phyloP scores from a whole-genome alignment of 2,888 invertebrate genomes.

The Spodoptera exigua region DNA sequence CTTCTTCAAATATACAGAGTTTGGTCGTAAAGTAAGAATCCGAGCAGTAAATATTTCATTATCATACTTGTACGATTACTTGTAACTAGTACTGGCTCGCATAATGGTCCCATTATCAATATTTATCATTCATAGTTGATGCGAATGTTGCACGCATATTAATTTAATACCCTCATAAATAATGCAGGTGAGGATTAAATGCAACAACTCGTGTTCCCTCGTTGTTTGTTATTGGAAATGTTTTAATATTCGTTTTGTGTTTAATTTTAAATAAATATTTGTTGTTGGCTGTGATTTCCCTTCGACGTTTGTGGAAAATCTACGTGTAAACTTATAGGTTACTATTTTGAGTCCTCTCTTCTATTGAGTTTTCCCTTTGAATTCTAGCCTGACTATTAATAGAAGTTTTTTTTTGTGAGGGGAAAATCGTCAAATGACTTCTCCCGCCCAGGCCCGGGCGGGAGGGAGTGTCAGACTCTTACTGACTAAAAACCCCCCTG shows the following conservation, averaged over 20 bases:
- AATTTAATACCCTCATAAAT: constrained; percentile 52
- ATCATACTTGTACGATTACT: constrained; percentile 34
- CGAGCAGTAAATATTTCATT: constrained; percentile 22
- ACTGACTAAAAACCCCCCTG: too few species aligned
- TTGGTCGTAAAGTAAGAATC: background rate
- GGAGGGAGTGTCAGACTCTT: too few species aligned
- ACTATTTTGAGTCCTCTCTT: too few species aligned
- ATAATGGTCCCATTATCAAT: constrained; percentile 46
- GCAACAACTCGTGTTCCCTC: constrained; percentile 23
- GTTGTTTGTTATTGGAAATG: constrained; percentile 32
- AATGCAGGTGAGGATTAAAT: constrained; percentile 49
- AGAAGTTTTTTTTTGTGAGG: too few species aligned
- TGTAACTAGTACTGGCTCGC: constrained; percentile 14
- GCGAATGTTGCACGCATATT: constrained; percentile 53
- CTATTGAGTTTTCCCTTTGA: too few species aligned
- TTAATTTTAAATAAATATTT: background rate
- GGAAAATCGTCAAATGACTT: too few species aligned
- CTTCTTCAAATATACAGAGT: constrained; percentile 9
- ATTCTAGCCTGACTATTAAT: too few species aligned
- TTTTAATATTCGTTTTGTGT: constrained; percentile 19
- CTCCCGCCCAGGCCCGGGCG: too few species aligned
- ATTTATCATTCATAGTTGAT: constrained; percentile 56
- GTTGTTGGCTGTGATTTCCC: too few species aligned
- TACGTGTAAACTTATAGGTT: too few species aligned
- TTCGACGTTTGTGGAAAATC: too few species aligned